Conservation (phyloP, 2,888 invertebrate genomes). For the Prosopocoilus inquinatus region DNA sequence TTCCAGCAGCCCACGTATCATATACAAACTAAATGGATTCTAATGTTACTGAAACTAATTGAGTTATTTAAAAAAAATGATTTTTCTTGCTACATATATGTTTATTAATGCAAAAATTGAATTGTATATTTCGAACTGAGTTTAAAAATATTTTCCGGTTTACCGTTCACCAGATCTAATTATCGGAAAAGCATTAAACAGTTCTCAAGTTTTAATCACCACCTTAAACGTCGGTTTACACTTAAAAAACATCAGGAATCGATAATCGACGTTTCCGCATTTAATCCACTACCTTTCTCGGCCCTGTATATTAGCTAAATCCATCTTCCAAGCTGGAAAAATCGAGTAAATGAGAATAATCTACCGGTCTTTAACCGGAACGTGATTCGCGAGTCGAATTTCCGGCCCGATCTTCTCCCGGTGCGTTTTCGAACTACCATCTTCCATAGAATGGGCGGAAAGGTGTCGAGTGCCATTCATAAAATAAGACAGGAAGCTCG, state of each 20-base stretch:
- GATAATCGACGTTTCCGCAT: neutral
- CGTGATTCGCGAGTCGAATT: neutral
- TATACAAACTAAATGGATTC: too few species aligned
- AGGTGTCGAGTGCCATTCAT: neutral
- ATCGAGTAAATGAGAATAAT: too few species aligned
- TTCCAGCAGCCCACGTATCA: too few species aligned
- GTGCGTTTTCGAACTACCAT: neutral
- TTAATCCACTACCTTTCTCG: neutral
- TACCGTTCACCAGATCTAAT: constrained; percentile 17
- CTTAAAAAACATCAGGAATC: neutral
- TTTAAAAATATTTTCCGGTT: too few species aligned
- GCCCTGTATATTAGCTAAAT: neutral
- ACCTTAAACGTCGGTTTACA: constrained; percentile 10
- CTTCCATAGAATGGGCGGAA: neutral
- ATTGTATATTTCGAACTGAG: too few species aligned
- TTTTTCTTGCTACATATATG: too few species aligned
- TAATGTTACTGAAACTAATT: too few species aligned
- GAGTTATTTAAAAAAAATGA: too few species aligned
- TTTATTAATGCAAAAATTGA: too few species aligned
- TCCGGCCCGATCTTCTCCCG: neutral
- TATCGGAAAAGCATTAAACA: constrained; percentile 26
- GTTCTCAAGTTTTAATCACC: constrained; percentile 21
- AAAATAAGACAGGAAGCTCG: neutral
- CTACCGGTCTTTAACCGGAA: too few species aligned
- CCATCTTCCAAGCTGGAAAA: too few species aligned